Evolutionary conservation across 2,113 vertebrate species (phyloP).

Genomic region (Albula goreensis): DNA sequence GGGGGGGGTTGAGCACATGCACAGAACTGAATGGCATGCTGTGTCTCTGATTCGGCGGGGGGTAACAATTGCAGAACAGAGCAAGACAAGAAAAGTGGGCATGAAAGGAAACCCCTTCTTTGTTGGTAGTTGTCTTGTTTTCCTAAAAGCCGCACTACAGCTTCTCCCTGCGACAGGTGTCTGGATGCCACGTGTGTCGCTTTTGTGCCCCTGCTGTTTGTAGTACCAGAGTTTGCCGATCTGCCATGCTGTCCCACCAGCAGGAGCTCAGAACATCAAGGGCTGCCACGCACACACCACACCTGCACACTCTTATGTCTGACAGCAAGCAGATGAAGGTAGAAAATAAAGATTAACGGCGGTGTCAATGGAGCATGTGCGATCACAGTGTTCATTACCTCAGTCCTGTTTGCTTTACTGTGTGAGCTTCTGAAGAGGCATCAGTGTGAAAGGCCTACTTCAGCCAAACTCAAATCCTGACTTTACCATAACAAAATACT

Average conservation of each 20-base stretch:
- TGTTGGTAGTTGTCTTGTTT: background rate
- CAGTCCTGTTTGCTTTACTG: too few species aligned
- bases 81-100: conserved; percentile 19
- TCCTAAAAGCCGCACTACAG: background rate
- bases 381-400: background rate
- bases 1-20: too few species aligned
- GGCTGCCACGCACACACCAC: background rate
- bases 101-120: conserved; percentile 15
- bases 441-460: background rate
- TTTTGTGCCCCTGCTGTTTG: background rate
- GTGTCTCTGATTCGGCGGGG: conserved; percentile 42
- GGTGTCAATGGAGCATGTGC: background rate
- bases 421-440: too few species aligned
- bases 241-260: background rate
- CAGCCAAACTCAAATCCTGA: too few species aligned
- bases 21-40: conserved; percentile 27
- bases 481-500: too few species aligned
- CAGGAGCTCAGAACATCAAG: too few species aligned
- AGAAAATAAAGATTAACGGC: background rate
- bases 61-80: conserved; percentile 40
- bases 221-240: background rate
- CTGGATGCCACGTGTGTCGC: background rate
- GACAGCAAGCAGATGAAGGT: background rate
- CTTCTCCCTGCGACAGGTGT: background rate
- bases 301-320: background rate